Base-by-base conservation (phyloP, 2,888 invertebrate genomes). In the Drosophila mercatorum region DNA sequence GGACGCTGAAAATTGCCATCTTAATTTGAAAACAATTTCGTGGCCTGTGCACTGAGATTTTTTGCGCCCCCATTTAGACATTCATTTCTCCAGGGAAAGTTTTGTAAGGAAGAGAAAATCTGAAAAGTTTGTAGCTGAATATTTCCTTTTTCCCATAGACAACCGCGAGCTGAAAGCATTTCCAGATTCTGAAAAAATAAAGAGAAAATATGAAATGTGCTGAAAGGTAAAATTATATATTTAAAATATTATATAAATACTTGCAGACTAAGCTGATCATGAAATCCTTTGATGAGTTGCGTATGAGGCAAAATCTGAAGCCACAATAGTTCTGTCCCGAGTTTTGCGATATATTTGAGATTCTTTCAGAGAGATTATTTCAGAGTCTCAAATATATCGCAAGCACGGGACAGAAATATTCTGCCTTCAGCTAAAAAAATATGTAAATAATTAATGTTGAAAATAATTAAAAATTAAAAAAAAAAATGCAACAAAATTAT, bases 21-120 rank as follows among this genome's bases (percentile, higher is more conserved):
- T 84, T 90, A 90, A 91, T 91, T 90, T 89, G 77, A 83, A 89
- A 91, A 89, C 83, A 89, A 79, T 89, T 84, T 78, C 46, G 66
- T 51, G 69, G 66, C 74, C 69, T 38, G 34, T 22, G 28, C 34
- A 56, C 60, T 61, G 44, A 53, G 64, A 58, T 72, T 70, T 80
- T 46, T 71, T 70, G 67, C 34, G 49, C 58, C 31, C 31, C 46
- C 46, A 60, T 71, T 70, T 44, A 68, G 14, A 41, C 71, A 85
- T 81, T 77, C 58, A 81, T 89, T 81, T 81, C 81, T 71, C 83
- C 17, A 1, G 72, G 68, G 80, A 22, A 68, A 51, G 51, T 46
- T 59, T 58, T 67, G 31, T 28, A 11, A 49, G 14, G 36, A 40
- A 51, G 34, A 31, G 53, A 47, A 36, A 53, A 17, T 34, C 26